These are phyloP conservation scores for Poecilia latipinna DNA, from an alignment of 2,113 vertebrate genomes.

Conservation along the genomic window DNA sequence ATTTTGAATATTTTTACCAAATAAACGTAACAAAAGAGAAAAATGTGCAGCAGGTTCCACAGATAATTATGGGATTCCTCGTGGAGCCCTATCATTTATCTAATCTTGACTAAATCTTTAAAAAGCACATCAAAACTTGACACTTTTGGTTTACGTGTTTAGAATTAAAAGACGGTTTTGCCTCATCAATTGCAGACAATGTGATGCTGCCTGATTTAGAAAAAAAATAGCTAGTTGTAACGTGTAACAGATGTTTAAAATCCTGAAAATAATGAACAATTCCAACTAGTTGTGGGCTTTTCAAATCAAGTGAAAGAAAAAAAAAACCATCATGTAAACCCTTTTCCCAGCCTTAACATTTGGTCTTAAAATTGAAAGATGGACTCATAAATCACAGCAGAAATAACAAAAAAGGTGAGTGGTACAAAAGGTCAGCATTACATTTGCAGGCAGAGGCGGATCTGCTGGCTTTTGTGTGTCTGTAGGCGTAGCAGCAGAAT, in stretches of 20 bases:
- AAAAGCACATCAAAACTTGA: too few relatives aligned
- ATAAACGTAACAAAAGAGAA: too few relatives aligned
- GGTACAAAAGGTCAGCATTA: constrained; percentile 10
- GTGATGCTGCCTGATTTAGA: constrained; percentile 11
- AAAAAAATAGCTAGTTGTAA: background rate
- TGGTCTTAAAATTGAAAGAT: background rate
- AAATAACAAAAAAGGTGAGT: background rate
- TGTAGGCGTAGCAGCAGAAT: background rate
- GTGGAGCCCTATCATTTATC: too few relatives aligned
- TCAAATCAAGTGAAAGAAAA: background rate
- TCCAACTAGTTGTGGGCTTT: background rate
- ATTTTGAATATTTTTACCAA: too few relatives aligned
- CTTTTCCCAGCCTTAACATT: background rate
- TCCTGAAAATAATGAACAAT: constrained; percentile 1
- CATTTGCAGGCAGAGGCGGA: background rate
- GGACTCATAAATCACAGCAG: background rate
- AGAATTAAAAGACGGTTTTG: constrained; percentile 8
- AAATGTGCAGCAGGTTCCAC: too few relatives aligned
- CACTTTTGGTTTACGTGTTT: background rate
- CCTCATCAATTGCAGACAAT: constrained; percentile 32
- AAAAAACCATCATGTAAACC: background rate
- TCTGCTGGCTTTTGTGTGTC: constrained; percentile 1
- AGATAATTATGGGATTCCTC: too few relatives aligned
- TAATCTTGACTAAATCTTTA: too few relatives aligned
- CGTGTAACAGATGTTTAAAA: background rate